Percentiles rank a stretch among this genome's conserved stretches.
Conservation (phyloP, 2,797 vertebrate genomes). For the Molossus molossus region DNA sequence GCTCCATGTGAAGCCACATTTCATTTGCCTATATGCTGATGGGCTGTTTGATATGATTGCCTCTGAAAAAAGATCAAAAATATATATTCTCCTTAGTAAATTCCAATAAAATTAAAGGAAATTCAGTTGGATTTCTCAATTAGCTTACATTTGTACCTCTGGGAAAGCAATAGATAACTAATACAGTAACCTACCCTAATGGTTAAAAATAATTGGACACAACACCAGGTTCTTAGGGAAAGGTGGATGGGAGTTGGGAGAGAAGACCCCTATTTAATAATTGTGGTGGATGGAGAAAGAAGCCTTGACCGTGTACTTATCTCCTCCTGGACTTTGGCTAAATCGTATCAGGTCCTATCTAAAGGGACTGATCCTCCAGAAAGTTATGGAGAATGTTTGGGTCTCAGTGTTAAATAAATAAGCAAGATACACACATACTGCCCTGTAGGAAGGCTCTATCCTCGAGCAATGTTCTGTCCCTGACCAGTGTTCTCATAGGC, state of each 20-base stretch:
- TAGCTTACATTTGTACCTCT: background rate
- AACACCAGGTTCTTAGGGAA: background rate
- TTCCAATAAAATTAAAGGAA: background rate
- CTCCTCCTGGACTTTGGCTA: background rate
- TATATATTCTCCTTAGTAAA: background rate
- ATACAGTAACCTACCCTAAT: background rate
- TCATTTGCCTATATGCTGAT: background rate
- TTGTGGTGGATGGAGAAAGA: background rate
- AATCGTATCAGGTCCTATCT: background rate
- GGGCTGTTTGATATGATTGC: background rate
- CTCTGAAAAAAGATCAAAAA: background rate
- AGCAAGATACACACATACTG: background rate
- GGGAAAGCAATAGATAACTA: background rate
- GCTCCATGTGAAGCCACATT: background rate
- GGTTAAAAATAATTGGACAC: background rate
- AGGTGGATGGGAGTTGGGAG: background rate
- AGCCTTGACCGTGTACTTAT: background rate
- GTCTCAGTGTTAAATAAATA: background rate
- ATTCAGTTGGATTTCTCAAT: background rate
- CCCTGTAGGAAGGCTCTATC: background rate
- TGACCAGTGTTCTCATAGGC: background rate
- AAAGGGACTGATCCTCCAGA: background rate
- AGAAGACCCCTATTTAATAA: conserved; percentile 11
- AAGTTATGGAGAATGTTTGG: background rate
- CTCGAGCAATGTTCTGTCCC: background rate